Evolutionary conservation across 2,113 vertebrate genomes (phyloP), one percentile per base, ranked within the genome.

Genomic region (Colius striatus): DNA sequence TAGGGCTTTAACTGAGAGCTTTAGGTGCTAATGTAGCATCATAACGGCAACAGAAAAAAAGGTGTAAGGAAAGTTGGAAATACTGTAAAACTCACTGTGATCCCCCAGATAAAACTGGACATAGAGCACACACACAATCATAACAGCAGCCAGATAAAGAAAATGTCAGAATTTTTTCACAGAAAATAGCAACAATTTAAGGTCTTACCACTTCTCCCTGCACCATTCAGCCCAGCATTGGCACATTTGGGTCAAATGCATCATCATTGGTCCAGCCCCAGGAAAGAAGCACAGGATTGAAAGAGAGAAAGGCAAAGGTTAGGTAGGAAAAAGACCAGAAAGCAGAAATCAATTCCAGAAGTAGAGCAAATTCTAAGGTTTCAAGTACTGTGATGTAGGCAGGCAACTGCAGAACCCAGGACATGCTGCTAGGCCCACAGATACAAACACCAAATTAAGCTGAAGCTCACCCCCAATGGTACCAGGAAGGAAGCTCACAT

Each of bases 171-270:
- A 57, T 14, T 7, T 13, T 65, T 83, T 57, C 80, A 36, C 2
- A 77, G 66, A 34, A 79, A 63, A 45, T 10, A 92, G 57, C 53
- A 87, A 92, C 57, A 57, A 65, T 29, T 47, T 65, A 10, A 41
- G 21, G 54, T 94, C 98, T 98, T 98, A 98, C 98, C 98, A 98
- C 98, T 97, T 98, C 98, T 50, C 98, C 98, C 98, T 98, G 95
- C 92, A 92, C 71, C 93, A 90, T 97, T 87, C 66, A 91, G 89
- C 67, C 73, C 84, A 89, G 67, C 61, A 75, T 91, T 58, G 63
- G 63, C 74, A 80, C 68, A 96, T 84, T 77, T 22, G 80, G 84
- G 80, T 92, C 89, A 91, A 77, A 78, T 51, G 76, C 54, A 81
- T 8, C 67, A 88, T 48, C 96, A 94, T 79, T 73, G 84, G 95